Conservation (phyloP, 2,113 vertebrate species). For the Opisthocomus hoazin region DNA sequence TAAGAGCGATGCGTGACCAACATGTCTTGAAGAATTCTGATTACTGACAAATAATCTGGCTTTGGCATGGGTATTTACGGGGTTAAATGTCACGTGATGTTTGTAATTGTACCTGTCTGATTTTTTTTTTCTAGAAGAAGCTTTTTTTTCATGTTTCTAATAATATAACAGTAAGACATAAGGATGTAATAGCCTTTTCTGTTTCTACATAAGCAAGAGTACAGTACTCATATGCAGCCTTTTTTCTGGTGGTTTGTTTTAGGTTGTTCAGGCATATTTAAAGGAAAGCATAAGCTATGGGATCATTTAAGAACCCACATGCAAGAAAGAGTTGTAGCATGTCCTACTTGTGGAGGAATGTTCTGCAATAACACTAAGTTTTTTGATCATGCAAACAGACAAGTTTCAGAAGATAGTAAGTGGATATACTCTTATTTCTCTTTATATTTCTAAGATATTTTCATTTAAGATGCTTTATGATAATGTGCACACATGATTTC, state of each 20-base stretch:
- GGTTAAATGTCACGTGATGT: background rate
- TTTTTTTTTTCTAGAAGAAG: background rate
- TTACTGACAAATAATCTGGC: background rate
- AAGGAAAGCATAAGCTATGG: conserved; percentile 68
- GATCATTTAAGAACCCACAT: conserved; percentile 72
- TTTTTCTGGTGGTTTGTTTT: background rate
- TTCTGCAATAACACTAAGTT: conserved; percentile 75
- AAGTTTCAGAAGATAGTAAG: conserved; percentile 39
- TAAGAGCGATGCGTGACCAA: background rate
- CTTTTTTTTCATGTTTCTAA: background rate
- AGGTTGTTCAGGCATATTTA: conserved; percentile 69
- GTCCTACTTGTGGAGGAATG: conserved; percentile 72
- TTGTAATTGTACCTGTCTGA: background rate
- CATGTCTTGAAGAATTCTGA: background rate
- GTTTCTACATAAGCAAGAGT: background rate
- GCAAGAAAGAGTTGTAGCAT: conserved; percentile 69
- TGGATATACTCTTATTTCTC: background rate
- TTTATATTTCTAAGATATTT: background rate
- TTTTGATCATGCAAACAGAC: conserved; percentile 74
- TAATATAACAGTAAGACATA: background rate
- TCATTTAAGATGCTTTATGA: background rate
- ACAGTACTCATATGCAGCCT: background rate
- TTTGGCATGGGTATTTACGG: background rate
- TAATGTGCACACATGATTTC: background rate
- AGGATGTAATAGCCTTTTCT: background rate